These are phyloP conservation scores for Athene noctua DNA, from an alignment of 2,113 vertebrate species.

Conservation along the genomic window DNA sequence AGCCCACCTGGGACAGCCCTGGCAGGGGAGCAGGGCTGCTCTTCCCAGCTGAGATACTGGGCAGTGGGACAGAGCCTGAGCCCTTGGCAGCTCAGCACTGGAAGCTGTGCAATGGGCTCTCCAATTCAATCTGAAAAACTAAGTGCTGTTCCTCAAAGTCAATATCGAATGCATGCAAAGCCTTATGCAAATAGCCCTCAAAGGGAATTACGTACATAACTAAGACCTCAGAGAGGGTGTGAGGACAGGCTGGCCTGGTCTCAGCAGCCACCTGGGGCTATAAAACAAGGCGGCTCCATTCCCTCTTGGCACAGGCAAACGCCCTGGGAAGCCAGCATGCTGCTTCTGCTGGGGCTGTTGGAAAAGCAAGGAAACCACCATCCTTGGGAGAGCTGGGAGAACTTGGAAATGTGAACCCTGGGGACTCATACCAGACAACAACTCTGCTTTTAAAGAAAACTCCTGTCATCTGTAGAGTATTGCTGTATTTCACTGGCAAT, in stretches of 20 bases:
- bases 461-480: not conserved
- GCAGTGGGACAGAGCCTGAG: not conserved
- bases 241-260: not conserved
- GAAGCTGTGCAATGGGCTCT: not conserved
- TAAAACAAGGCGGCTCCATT: not conserved
- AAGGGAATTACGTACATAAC: accelerated
- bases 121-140: not conserved
- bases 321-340: not conserved
- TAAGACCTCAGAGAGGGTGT: accelerated
- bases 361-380: not conserved
- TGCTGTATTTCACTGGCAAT: not conserved
- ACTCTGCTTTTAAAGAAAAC: not conserved
- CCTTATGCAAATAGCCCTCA: not conserved
- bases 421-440: not conserved
- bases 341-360: not conserved
- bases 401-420: not conserved
- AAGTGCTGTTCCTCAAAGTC: not conserved
- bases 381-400: not conserved
- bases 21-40: not conserved
- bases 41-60: accelerated
- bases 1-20: not conserved
- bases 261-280: not conserved
- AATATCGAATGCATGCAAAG: not conserved
- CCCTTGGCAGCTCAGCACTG: not conserved
- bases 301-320: accelerated